phyloP scores from a whole-genome alignment of 2,797 vertebrate genomes.

The Antrozous pallidus region DNA sequence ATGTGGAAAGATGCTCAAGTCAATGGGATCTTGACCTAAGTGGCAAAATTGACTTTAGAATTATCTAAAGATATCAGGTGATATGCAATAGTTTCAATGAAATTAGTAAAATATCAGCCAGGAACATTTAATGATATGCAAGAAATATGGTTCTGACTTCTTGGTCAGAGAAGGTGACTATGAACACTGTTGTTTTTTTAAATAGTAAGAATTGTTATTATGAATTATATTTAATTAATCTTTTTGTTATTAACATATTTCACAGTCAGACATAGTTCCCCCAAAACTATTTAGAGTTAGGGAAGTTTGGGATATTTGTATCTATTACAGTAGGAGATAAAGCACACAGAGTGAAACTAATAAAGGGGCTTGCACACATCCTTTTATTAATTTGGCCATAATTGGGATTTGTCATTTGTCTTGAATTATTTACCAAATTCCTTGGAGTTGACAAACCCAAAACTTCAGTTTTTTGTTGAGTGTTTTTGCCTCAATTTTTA shows the following conservation, averaged over 20 bases:
- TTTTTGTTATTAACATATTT: neutral
- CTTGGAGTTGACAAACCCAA: constrained; percentile 38
- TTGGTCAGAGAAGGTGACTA: neutral
- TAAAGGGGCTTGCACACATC: neutral
- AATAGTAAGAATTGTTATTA: neutral
- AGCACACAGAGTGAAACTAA: neutral
- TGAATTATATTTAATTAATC: neutral
- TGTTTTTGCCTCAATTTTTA: constrained; percentile 58
- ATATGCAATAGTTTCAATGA: neutral
- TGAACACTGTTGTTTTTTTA: neutral
- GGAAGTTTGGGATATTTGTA: neutral
- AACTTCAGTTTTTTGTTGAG: constrained; percentile 35
- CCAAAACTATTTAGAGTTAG: neutral
- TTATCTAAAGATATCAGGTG: neutral
- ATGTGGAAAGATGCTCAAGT: neutral
- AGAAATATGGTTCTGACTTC: neutral
- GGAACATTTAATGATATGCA: neutral
- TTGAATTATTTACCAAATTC: constrained; percentile 54
- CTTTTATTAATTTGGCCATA: constrained; percentile 32
- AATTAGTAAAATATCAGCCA: neutral
- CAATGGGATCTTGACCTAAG: neutral
- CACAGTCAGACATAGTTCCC: neutral
- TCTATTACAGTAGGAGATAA: neutral
- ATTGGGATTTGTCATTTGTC: constrained; percentile 50
- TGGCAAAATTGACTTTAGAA: neutral